Percentiles rank a stretch among this genome's conserved stretches.
Conservation (phyloP, 2,888 invertebrate genomes). For the Leptura quadrifasciata region DNA sequence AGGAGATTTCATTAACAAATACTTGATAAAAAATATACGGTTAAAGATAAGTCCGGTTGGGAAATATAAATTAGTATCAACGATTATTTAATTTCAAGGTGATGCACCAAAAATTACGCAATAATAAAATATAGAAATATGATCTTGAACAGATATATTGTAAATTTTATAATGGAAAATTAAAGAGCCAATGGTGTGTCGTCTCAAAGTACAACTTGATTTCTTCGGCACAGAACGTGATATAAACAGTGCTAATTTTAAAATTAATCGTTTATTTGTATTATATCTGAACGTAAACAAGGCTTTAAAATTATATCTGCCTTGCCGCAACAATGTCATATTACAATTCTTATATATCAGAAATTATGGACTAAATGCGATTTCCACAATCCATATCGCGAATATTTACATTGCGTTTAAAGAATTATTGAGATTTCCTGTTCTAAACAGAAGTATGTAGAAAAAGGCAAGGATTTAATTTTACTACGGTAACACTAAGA, state of each 20-base stretch:
- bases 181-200: not conserved
- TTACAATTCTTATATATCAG: not conserved
- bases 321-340: not conserved
- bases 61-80: no score
- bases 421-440: no score
- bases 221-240: not conserved
- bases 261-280: not conserved
- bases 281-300: conserved; percentile 10
- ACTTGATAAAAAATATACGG: no score
- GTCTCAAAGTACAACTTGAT: conserved; percentile 11
- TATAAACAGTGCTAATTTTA: conserved; percentile 10
- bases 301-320: not conserved
- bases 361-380: not conserved
- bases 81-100: no score
- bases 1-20: no score
- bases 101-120: no score
- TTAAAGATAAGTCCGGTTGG: no score
- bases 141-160: not conserved
- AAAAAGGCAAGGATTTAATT: no score
- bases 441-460: no score
- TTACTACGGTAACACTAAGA: no score
- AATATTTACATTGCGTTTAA: no score
- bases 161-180: not conserved
- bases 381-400: not conserved
- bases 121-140: not conserved